Evolutionary conservation across 2,113 vertebrate species (phyloP), one percentile per base, ranked within the genome.

Genomic region (Aix galericulata): DNA sequence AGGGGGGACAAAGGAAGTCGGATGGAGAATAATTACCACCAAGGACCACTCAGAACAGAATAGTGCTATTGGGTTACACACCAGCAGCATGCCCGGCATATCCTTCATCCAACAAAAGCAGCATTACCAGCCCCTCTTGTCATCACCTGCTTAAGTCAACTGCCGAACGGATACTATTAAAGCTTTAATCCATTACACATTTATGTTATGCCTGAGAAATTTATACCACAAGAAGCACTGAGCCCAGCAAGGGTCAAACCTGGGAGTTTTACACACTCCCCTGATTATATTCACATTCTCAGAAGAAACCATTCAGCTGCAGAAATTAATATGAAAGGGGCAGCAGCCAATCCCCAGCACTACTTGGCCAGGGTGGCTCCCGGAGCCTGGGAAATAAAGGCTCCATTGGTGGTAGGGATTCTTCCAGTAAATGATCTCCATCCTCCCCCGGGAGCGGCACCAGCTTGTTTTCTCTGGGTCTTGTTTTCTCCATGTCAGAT

Each of bases 61-160:
- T 78, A 94, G 82, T 96, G 40, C 76, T 96, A 92, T 92, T 82
- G 78, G 63, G 81, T 94, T 95, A 92, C 93, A 58, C 68, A 93
- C 74, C 84, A 95, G 86, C 89, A 80, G 89, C 94, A 95, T 95
- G 84, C 81, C 91, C n/a, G 1, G 34, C 71, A 83, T 97, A 94
- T 96, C 75, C 89, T 88, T 91, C 92, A 93, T 98, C 96, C 96
- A 97, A 89, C 90, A 96, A 96, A 97, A 97, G 94, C 93, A 96
- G 86, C 86, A 78, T 89, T 96, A 89, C 92, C 91, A 95, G 88
- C 94, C 95, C 92, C 88, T 90, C 94, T 96, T 97, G 95, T 97
- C 97, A 97, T 91, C 97, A 97, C 97, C 95, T 97, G 95, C 96
- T 97, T 96, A 97, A 96, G 95, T 95, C 94, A 97, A 90, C 95